These are phyloP conservation scores for Anableps anableps DNA, from an alignment of 2,797 vertebrate species.

Conservation along the genomic window DNA sequence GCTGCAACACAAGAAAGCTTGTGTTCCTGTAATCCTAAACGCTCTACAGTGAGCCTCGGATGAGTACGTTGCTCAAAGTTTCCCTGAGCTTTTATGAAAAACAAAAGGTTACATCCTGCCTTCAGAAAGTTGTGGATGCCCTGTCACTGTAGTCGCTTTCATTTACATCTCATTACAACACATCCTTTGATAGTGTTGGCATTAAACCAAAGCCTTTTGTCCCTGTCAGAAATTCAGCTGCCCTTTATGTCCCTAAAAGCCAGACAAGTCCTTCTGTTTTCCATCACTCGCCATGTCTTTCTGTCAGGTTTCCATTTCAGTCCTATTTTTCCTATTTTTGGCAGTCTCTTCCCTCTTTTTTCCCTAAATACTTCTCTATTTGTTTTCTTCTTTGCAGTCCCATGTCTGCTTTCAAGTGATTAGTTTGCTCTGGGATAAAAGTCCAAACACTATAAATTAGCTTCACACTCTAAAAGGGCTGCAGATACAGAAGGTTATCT, in stretches of 20 bases:
- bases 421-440: conserved; percentile 18
- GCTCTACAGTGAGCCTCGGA: neutral
- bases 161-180: conserved; percentile 49
- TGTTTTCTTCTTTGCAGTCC: neutral
- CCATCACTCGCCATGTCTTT: neutral
- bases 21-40: neutral
- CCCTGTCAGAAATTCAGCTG: conserved; percentile 26
- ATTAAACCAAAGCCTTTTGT: conserved; percentile 31
- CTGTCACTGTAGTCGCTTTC: conserved; percentile 15
- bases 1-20: neutral
- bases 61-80: neutral
- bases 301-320: neutral
- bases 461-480: conserved; percentile 26
- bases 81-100: neutral
- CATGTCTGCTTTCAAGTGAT: conserved; percentile 11
- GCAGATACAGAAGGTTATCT: conserved; percentile 17
- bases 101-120: conserved; percentile 15
- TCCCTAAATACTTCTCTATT: neutral
- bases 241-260: conserved; percentile 43
- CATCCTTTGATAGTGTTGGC: conserved; percentile 13
- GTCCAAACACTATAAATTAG: conserved; percentile 24
- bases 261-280: conserved; percentile 14
- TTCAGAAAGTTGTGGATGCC: neutral
- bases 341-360: neutral
- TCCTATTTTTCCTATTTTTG: neutral